These are phyloP conservation scores for Cheilosia urbana DNA, from an alignment of 2,888 invertebrate genomes.

Conservation along the genomic window DNA sequence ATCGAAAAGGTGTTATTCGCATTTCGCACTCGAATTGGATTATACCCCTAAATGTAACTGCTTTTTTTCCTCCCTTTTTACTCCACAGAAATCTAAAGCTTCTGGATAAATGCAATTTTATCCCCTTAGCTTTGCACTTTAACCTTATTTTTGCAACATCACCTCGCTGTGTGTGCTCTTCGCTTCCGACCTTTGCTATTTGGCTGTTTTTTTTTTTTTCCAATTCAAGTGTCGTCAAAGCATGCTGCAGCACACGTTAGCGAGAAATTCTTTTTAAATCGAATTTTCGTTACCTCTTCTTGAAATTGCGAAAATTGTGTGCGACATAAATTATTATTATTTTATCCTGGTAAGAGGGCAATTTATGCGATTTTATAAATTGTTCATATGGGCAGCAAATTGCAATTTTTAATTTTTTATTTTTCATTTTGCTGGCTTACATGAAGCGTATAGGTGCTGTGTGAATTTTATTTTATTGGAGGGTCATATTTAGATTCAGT, in stretches of 20 bases:
- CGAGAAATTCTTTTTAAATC: slow-evolving; percentile 11
- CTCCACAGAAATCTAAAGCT: not conserved
- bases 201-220: not conserved
- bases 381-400: not conserved
- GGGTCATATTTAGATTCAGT: too few relatives aligned
- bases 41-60: not conserved
- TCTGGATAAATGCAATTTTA: slow-evolving; percentile 35
- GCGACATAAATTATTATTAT: not conserved
- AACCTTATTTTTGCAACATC: not conserved
- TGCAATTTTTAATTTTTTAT: not conserved
- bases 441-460: not conserved
- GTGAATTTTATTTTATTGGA: not conserved
- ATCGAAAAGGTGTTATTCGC: slow-evolving; percentile 1
- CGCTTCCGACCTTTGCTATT: slow-evolving; percentile 2
- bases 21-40: slow-evolving; percentile 5
- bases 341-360: not conserved
- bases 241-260: not conserved
- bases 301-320: slow-evolving; percentile 9
- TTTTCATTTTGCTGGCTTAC: not conserved
- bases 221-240: not conserved
- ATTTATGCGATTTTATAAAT: not conserved
- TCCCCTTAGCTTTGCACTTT: slow-evolving; percentile 15
- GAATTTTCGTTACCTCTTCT: not conserved
- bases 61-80: not conserved
- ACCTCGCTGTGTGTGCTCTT: not conserved